Percentiles rank a stretch among this genome's conserved stretches.
Conservation (phyloP, 1,140 invertebrate genomes). For the Mactra quadrangularis region DNA sequence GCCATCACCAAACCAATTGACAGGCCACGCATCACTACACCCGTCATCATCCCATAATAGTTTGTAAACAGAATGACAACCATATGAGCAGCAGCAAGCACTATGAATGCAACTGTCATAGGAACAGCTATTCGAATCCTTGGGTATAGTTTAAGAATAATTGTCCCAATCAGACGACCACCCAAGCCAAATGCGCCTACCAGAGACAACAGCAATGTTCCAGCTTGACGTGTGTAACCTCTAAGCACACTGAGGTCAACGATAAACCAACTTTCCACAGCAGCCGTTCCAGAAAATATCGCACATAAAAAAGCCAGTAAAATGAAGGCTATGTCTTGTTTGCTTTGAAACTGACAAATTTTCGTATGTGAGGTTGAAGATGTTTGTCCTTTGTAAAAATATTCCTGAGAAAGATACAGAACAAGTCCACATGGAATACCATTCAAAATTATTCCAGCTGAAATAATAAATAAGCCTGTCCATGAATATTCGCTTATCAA, state of each 20-base stretch:
- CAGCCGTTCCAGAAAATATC: conserved; percentile 26
- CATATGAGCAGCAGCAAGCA: conserved; percentile 18
- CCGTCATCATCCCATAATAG: conserved; percentile 31
- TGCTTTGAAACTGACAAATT: conserved; percentile 20
- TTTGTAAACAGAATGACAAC: conserved; percentile 15
- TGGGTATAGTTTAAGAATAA: conserved; percentile 12
- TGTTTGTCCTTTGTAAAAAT: not conserved
- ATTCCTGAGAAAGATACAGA: conserved; percentile 24
- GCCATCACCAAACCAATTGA: conserved; percentile 26
- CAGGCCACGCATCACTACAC: conserved; percentile 14
- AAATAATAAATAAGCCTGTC: conserved; percentile 9
- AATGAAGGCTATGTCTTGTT: conserved; percentile 31
- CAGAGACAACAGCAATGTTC: conserved; percentile 19
- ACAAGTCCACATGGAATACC: conserved; percentile 37
- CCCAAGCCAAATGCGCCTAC: conserved; percentile 18
- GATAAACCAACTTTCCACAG: conserved; percentile 50
- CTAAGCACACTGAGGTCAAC: conserved; percentile 36
- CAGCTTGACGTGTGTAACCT: conserved; percentile 27
- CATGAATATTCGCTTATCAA: conserved; percentile 6
- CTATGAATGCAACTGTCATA: conserved; percentile 10
- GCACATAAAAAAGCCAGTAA: conserved; percentile 12
- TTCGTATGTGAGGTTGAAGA: not conserved
- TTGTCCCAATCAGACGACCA: conserved; percentile 27
- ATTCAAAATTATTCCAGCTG: conserved; percentile 19
- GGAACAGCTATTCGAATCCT: conserved; percentile 20